phyloP scores from a whole-genome alignment of 2,113 vertebrate genomes.

The Albula glossodonta region DNA sequence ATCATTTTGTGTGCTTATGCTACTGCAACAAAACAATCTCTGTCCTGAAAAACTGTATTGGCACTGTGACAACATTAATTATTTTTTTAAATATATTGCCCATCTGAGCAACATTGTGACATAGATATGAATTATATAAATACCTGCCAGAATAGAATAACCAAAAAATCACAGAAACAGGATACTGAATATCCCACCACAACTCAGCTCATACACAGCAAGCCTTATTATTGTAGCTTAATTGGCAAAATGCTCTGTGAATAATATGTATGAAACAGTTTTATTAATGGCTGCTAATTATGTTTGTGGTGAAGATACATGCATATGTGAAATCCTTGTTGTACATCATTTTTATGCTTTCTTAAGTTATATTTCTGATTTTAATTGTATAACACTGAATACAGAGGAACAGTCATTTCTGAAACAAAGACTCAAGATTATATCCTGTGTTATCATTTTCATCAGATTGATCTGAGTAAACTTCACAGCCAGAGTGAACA shows the following conservation, averaged over 20 bases:
- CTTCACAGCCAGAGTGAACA: constrained; percentile 6
- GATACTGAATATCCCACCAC: neutral
- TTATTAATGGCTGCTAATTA: neutral
- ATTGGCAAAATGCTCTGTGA: neutral
- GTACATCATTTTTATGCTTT: neutral
- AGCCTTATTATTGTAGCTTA: neutral
- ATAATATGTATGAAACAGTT: neutral
- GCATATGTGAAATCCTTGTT: neutral
- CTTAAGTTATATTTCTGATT: neutral
- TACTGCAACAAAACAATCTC: too few species aligned
- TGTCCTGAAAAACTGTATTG: neutral
- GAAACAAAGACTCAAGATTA: neutral
- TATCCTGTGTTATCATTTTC: neutral
- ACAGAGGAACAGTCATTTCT: neutral
- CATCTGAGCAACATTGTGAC: neutral
- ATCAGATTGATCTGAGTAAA: neutral
- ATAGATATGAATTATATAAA: neutral
- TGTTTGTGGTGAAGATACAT: neutral
- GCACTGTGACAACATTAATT: neutral
- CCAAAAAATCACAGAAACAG: neutral
- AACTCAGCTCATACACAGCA: too few species aligned
- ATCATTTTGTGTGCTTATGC: neutral
- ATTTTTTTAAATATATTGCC: neutral
- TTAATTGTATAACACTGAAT: neutral
- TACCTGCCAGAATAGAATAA: neutral